These are phyloP conservation scores for Heterotilapia buettikoferi DNA, from an alignment of 2,113 vertebrate genomes.

Conservation along the genomic window DNA sequence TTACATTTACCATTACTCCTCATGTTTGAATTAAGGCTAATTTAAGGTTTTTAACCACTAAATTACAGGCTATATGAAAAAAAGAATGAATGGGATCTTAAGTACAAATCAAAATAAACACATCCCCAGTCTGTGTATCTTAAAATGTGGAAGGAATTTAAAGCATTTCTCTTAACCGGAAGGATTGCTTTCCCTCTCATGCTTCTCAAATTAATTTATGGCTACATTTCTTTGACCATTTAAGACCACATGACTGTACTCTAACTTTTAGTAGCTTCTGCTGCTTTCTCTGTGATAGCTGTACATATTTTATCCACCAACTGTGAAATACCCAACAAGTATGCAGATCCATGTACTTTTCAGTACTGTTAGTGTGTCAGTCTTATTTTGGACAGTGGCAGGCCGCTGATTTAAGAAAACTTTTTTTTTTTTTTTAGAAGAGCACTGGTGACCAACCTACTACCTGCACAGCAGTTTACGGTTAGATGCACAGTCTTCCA, in stretches of 20 bases:
- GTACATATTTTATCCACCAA: neutral
- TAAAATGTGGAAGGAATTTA: neutral
- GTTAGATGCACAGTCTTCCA: neutral
- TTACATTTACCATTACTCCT: neutral
- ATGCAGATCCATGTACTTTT: neutral
- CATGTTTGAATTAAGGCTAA: neutral
- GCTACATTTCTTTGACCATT: neutral
- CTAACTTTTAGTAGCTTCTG: neutral
- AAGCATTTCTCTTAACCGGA: neutral
- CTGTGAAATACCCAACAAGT: neutral
- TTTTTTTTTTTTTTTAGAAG: rapidly evolving
- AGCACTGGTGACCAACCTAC: neutral
- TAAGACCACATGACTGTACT: neutral
- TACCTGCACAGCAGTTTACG: rapidly evolving
- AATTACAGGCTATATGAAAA: neutral
- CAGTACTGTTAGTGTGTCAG: neutral
- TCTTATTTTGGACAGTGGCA: neutral
- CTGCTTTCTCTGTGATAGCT: neutral
- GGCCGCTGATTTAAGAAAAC: neutral
- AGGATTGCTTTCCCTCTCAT: neutral
- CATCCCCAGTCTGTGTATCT: neutral
- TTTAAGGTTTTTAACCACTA: neutral
- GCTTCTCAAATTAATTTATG: neutral
- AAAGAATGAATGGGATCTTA: neutral
- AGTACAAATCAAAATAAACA: neutral